phyloP scores from a whole-genome alignment of 2,797 vertebrate genomes.

The Parauchenoglanis punctatus region DNA sequence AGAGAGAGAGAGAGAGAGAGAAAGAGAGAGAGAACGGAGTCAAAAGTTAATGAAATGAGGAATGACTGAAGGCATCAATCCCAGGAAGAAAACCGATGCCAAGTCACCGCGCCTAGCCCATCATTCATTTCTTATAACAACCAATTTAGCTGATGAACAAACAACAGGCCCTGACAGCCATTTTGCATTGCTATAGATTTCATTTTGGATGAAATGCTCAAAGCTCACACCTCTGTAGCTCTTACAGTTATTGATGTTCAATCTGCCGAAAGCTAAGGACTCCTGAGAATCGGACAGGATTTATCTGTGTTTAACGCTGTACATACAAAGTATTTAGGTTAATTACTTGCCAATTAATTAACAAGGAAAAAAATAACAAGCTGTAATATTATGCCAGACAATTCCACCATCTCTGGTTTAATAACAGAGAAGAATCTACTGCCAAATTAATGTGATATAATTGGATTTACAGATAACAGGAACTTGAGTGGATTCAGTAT shows the following conservation, averaged over 20 bases:
- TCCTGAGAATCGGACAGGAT: constrained; percentile 31
- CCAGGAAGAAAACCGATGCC: constrained; percentile 54
- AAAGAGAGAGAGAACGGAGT: constrained; percentile 5
- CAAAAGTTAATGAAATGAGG: constrained; percentile 71
- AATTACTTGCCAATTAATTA: constrained; percentile 50
- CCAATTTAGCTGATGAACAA: constrained; percentile 72
- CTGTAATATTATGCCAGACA: constrained; percentile 38
- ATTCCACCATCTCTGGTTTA: constrained; percentile 48
- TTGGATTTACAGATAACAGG: constrained; percentile 35
- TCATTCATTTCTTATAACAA: constrained; percentile 67
- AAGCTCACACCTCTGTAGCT: constrained; percentile 60
- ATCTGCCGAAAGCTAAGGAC: constrained; percentile 6
- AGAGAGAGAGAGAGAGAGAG: constrained; percentile 29
- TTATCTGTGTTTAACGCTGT: constrained; percentile 47
- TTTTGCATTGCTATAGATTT: constrained; percentile 71
- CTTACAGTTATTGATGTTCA: constrained; percentile 49
- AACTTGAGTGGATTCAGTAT: not conserved
- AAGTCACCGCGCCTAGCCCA: constrained; percentile 58
- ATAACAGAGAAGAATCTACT: constrained; percentile 54
- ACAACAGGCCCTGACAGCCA: constrained; percentile 64
- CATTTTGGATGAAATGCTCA: constrained; percentile 71
- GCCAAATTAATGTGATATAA: constrained; percentile 38
- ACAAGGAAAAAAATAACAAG: constrained; percentile 30
- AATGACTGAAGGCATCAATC: constrained; percentile 69
- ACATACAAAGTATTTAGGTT: constrained; percentile 50